These are phyloP conservation scores for Telmatochromis brachygnathus DNA, from an alignment of 2,113 vertebrate genomes.

Conservation along the genomic window DNA sequence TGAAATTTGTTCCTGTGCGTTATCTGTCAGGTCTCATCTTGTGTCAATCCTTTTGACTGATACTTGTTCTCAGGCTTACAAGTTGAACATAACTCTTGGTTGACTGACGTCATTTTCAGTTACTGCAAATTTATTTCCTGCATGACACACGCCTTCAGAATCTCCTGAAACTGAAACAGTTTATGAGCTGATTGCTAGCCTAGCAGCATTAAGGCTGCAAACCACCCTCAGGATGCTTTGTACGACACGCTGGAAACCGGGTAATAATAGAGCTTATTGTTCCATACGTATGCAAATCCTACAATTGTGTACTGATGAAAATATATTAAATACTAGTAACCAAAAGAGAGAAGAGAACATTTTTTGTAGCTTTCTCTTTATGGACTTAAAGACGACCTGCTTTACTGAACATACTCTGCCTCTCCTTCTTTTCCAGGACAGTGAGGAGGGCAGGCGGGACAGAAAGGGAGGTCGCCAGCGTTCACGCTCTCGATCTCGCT, in stretches of 20 bases:
- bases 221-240: neutral
- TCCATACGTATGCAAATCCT: neutral
- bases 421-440: slow-evolving; percentile 30
- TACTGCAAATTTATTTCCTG: neutral
- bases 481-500: slow-evolving; percentile 59
- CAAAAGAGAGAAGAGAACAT: neutral
- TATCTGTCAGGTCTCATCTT: neutral
- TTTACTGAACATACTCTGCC: neutral
- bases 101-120: neutral
- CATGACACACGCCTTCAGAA: neutral
- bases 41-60: neutral
- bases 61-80: neutral
- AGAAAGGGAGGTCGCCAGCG: slow-evolving; percentile 63
- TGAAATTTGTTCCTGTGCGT: neutral
- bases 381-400: neutral
- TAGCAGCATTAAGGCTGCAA: neutral
- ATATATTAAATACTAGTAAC: neutral
- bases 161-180: neutral
- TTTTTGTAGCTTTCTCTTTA: neutral
- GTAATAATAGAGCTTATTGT: neutral
- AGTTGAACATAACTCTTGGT: neutral
- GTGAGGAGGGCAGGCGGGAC: slow-evolving; percentile 70
- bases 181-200: neutral
- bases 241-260: neutral
- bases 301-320: neutral